Conservation (phyloP, 2,888 invertebrate genomes). For the Phyllotreta striolata region DNA sequence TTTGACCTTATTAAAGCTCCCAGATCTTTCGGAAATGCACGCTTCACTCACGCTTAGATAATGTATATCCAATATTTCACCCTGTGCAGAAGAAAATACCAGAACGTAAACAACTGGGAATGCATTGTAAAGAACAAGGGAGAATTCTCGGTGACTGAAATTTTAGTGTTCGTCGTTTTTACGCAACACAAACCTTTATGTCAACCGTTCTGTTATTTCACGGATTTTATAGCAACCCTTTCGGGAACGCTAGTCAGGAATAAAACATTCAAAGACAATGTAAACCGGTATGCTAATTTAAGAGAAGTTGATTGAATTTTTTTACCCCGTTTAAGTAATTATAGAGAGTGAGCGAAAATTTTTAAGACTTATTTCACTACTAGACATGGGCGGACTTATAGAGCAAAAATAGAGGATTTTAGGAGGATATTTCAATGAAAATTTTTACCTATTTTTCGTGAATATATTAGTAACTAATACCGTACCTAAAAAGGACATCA, state of each 20-base stretch:
- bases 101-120: constrained; percentile 2
- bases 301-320: no score
- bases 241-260: not conserved
- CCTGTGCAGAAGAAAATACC: not conserved
- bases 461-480: no score
- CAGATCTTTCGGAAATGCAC: not conserved
- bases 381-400: no score
- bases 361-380: no score
- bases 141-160: constrained; percentile 7
- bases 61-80: not conserved
- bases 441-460: no score
- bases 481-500: no score
- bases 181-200: constrained; percentile 17
- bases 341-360: no score
- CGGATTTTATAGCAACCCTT: constrained; percentile 8
- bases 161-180: constrained; percentile 15
- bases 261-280: no score
- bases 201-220: constrained; percentile 7
- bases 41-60: not conserved
- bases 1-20: not conserved
- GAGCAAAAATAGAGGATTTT: no score
- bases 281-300: no score
- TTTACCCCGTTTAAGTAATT: no score
- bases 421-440: no score
- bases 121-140: constrained; percentile 12